Conservation (phyloP, 2,797 vertebrate species). For the Gastrophryne carolinensis region DNA sequence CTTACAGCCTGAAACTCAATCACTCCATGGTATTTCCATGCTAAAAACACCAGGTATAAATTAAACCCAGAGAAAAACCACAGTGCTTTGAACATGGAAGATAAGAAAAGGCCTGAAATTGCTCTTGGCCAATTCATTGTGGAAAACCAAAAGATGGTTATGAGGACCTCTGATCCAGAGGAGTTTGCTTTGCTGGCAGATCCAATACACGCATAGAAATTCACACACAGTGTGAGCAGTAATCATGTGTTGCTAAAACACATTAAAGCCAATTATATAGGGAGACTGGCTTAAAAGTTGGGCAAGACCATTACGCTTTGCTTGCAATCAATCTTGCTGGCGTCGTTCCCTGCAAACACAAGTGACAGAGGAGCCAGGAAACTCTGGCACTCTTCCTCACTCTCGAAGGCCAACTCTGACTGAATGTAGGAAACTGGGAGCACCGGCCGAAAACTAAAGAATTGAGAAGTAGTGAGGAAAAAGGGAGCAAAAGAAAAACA, state of each 20-base stretch:
- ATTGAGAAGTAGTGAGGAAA: slow-evolving; percentile 55
- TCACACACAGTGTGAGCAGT: slow-evolving; percentile 38
- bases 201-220: not conserved
- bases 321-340: slow-evolving; percentile 90
- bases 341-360: slow-evolving; percentile 77
- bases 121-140: not conserved
- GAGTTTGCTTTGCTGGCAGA: not conserved
- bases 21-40: not conserved
- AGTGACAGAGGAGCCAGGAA: slow-evolving; percentile 85
- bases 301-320: slow-evolving; percentile 79
- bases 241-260: slow-evolving; percentile 34
- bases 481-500: slow-evolving; percentile 40
- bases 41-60: slow-evolving; percentile 10
- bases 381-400: slow-evolving; percentile 85
- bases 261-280: not conserved
- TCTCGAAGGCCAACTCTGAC: slow-evolving; percentile 83
- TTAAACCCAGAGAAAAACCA: slow-evolving; percentile 12
- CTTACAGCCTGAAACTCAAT: not conserved
- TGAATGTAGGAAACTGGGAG: slow-evolving; percentile 85
- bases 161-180: slow-evolving; percentile 38
- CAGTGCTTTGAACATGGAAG: not conserved
- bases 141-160: not conserved
- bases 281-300: slow-evolving; percentile 69
- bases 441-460: slow-evolving; percentile 70
- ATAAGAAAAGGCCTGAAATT: not conserved